These are phyloP conservation scores for Metopia argyrocephala DNA, from an alignment of 2,888 invertebrate genomes.

Conservation along the genomic window DNA sequence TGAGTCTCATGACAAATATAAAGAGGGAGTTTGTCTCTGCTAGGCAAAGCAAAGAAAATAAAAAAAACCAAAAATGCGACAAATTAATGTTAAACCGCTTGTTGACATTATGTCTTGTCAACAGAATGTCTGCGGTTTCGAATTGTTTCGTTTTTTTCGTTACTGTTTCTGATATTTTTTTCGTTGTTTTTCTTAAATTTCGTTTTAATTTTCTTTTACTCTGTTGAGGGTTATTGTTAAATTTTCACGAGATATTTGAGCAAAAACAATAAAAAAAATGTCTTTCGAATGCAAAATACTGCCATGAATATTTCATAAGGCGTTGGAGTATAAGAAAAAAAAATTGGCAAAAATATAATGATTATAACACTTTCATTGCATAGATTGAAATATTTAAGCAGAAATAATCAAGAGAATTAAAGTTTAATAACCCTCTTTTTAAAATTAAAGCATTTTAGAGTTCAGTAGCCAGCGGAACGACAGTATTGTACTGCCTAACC, in stretches of 20 bases:
- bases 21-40: too few relatives aligned
- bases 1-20: too few relatives aligned
- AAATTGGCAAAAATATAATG: slow-evolving; percentile 21
- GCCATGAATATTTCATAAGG: slow-evolving; percentile 39
- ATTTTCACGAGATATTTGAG: slow-evolving; percentile 3
- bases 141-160: slow-evolving; percentile 46
- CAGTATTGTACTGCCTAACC: too few relatives aligned
- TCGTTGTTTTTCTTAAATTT: background rate
- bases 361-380: slow-evolving; percentile 38
- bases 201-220: background rate
- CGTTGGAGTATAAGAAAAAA: slow-evolving; percentile 12
- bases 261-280: background rate
- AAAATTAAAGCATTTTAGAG: too few relatives aligned
- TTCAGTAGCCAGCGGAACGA: too few relatives aligned
- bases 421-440: too few relatives aligned
- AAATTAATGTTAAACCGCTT: slow-evolving; percentile 66
- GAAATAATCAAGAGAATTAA: background rate
- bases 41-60: background rate
- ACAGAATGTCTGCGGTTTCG: slow-evolving; percentile 64
- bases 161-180: slow-evolving; percentile 20
- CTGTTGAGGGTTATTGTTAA: too few relatives aligned
- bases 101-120: slow-evolving; percentile 66
- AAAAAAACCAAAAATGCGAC: slow-evolving; percentile 60
- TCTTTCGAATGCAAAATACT: slow-evolving; percentile 4
- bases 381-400: background rate